Conservation (phyloP, 2,888 invertebrate species). For the Panopea generosa region DNA sequence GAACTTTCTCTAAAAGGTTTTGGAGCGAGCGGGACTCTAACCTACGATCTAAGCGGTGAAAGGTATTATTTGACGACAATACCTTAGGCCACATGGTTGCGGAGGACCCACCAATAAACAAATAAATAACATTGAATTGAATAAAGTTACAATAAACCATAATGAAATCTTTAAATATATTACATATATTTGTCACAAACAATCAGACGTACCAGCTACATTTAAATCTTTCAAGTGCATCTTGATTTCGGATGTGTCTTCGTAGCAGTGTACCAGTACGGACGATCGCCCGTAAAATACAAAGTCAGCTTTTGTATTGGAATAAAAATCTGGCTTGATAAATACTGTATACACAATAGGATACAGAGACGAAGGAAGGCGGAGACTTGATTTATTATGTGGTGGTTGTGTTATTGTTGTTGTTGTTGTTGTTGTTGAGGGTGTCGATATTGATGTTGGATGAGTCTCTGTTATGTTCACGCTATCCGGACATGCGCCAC, state of each 20-base stretch:
- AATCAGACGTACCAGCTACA: constrained; percentile 48
- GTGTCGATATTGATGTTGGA: neutral
- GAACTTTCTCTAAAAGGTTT: too few relatives aligned
- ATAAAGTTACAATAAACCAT: too few relatives aligned
- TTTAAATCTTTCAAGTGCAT: constrained; percentile 68
- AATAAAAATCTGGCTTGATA: constrained; percentile 75
- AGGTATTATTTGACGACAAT: too few relatives aligned
- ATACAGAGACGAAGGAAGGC: constrained; percentile 67
- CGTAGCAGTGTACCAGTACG: constrained; percentile 59
- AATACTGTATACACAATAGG: constrained; percentile 75
- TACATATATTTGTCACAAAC: too few relatives aligned
- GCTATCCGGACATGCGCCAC: constrained; percentile 18
- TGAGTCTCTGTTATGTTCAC: too few relatives aligned
- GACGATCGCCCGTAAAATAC: constrained; percentile 67
- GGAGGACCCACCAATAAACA: too few relatives aligned
- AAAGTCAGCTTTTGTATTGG: constrained; percentile 63
- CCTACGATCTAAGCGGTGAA: too few relatives aligned
- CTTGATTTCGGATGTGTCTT: constrained; percentile 58
- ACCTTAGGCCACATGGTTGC: too few relatives aligned
- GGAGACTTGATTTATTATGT: constrained; percentile 51
- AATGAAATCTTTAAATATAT: too few relatives aligned
- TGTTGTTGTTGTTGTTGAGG: neutral
- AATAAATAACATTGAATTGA: too few relatives aligned
- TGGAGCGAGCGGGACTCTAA: too few relatives aligned
- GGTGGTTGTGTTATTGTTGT: constrained; percentile 20